Evolutionary conservation across 2,113 vertebrate species (phyloP).

Genomic region (Acrocephalus arundinaceus): DNA sequence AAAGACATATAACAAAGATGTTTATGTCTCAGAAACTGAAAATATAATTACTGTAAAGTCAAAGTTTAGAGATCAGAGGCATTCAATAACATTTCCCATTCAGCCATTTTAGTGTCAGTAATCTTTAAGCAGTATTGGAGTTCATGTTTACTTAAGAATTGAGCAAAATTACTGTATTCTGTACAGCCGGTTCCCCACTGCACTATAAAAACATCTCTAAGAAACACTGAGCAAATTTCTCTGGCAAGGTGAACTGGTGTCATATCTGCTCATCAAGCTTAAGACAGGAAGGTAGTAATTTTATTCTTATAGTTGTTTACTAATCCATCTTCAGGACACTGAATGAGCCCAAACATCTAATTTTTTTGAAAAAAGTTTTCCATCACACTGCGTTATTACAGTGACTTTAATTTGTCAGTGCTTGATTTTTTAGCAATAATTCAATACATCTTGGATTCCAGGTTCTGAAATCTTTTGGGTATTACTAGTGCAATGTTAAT

Average conservation of each 20-base stretch:
- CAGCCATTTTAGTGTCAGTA: neutral
- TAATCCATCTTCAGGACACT: neutral
- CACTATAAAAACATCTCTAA: neutral
- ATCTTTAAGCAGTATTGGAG: neutral
- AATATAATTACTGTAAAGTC: neutral
- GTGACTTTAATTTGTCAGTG: neutral
- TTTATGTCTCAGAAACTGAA: conserved; percentile 15
- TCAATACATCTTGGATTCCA: neutral
- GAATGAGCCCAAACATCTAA: neutral
- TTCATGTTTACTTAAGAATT: neutral
- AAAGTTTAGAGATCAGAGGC: neutral
- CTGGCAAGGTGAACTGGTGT: neutral
- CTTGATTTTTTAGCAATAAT: neutral
- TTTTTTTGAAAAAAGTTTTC: neutral
- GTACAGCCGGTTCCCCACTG: neutral
- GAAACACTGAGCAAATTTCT: neutral
- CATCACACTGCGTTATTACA: neutral
- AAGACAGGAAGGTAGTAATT: neutral
- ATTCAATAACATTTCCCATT: neutral
- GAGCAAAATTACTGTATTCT: neutral
- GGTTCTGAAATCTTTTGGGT: neutral
- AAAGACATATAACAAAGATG: neutral
- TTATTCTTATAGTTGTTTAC: neutral
- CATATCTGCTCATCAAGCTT: neutral
- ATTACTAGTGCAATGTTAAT: neutral